Evolutionary conservation across 2,797 vertebrate genomes (phyloP).

Genomic region (Steatocranus sp.): DNA sequence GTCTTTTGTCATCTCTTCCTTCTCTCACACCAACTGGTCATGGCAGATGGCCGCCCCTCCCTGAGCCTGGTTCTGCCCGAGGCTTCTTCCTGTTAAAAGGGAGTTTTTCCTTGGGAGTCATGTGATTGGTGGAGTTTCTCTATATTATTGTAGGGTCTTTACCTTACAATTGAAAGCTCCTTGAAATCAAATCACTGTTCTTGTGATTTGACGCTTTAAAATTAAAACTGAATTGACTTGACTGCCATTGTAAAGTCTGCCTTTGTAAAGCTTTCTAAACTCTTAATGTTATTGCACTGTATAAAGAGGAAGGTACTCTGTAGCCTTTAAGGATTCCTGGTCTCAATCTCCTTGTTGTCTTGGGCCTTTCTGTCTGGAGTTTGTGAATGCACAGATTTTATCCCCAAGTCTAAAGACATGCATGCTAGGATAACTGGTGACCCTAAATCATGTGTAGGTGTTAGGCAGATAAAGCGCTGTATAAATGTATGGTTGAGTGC

Average conservation of each 20-base stretch:
- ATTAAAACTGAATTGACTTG: background rate
- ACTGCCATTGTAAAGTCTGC: background rate
- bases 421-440: background rate
- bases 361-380: background rate
- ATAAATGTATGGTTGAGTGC: background rate
- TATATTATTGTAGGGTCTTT: background rate
- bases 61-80: background rate
- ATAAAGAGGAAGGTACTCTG: background rate
- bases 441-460: background rate
- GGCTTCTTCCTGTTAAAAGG: background rate
- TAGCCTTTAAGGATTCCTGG: background rate
- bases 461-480: background rate
- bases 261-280: background rate
- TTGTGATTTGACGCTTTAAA: background rate
- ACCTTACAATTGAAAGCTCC: background rate
- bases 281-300: background rate
- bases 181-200: background rate
- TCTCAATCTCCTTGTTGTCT: background rate
- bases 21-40: background rate
- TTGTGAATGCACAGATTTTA: background rate
- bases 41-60: background rate
- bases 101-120: background rate
- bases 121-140: background rate
- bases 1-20: background rate
- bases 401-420: background rate